Evolutionary conservation across 2,888 invertebrate species (phyloP), one percentile per base, ranked within the genome.

Genomic region (Ormyrus thymus): DNA sequence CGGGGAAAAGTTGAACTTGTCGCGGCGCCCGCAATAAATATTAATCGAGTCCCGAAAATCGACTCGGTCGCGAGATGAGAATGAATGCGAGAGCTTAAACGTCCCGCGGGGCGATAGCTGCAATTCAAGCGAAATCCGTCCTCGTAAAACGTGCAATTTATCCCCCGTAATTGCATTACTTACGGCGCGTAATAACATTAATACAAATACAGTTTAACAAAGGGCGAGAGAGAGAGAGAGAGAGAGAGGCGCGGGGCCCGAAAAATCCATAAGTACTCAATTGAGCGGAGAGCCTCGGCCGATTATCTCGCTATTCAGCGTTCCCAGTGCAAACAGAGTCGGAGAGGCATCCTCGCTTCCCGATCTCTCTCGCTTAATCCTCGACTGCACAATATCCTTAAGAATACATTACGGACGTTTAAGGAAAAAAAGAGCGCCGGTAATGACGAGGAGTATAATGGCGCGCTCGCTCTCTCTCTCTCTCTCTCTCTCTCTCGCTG

Each of bases 391-490:
- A 29, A 29, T 29, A 29, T 59, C 46, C n/a, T 59, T 48, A 29
- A 51, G 70, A 70, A 58, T 74, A 74, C 58, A 74, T 73, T 72
- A 50, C 56, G 9, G 29, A 29, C 56, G 50, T 62, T 65, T 65
- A 65, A 76, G 64, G 29, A 70, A 66, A 10, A 64, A 43, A 15
- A 53, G 59, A 62, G n/a, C 59, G 62, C 51, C 69, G 78, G 56
- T 79, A 74, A 74, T 79, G 70, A 74, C 65, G 65, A 70, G 78
- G 59, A 29, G 29, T 4, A 43, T 76, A 73, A 71, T 66, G 53
- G 66, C 71, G 61, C 72, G 43, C 66, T 59, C 69, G 43, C 55
- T 29, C 71, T 71, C 70, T 43, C 56, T 29, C 58, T 53, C 46
- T 53, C 69, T 50, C 55, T 29, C 71, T 71, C 70, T 43, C 56